Conservation (phyloP, 2,888 invertebrate genomes). For the Subacronicta megacephala region DNA sequence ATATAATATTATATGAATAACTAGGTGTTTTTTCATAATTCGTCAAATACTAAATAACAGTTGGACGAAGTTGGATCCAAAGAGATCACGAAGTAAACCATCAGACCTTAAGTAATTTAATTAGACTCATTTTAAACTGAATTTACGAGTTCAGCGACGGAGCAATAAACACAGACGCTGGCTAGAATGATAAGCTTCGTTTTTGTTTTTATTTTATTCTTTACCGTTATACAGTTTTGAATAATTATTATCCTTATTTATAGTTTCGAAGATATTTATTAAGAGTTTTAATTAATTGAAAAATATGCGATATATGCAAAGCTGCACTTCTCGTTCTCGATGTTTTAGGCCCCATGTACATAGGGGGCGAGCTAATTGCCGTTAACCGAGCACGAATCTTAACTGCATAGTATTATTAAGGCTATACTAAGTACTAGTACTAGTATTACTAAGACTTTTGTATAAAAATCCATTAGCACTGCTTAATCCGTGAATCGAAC, state of each 20-base stretch:
- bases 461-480: too few species aligned
- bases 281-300: too few species aligned
- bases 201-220: slow-evolving; percentile 54
- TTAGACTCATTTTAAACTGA: slow-evolving; percentile 65
- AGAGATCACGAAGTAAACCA: slow-evolving; percentile 55
- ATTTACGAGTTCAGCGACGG: slow-evolving; percentile 61
- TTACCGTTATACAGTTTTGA: slow-evolving; percentile 14
- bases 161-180: slow-evolving; percentile 61
- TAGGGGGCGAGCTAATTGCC: too few species aligned
- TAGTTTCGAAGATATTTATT: neutral
- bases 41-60: slow-evolving; percentile 13
- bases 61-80: slow-evolving; percentile 31
- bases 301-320: too few species aligned
- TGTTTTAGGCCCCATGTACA: too few species aligned
- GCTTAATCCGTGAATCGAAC: too few species aligned
- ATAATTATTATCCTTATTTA: slow-evolving; percentile 14
- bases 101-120: slow-evolving; percentile 65
- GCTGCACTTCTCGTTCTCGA: too few species aligned
- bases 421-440: too few species aligned
- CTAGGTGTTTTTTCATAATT: neutral
- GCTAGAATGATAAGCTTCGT: slow-evolving; percentile 58
- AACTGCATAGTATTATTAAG: too few species aligned
- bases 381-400: too few species aligned
- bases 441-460: too few species aligned
- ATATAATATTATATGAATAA: neutral